Base-by-base conservation (phyloP, 1,140 invertebrate genomes). In the Venustaconcha ellipsiformis region DNA sequence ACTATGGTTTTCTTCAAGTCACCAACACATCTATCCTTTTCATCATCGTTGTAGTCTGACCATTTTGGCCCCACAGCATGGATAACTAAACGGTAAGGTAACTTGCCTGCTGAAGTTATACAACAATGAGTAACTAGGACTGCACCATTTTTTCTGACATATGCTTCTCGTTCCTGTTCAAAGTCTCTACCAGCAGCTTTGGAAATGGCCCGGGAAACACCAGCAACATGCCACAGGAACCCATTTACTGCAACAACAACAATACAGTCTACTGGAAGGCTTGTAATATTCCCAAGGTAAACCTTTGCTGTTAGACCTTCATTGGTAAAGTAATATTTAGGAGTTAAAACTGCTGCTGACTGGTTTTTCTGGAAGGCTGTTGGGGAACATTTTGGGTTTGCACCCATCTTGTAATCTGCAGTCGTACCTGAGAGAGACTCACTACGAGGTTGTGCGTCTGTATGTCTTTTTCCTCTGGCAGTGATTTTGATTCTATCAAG, bases 41-140 rank as follows among this genome's bases (percentile, higher is more conserved):
- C 78, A 48, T 48, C 6, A 57, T 74, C 66, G 23, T 57, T 58
- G 23, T 78, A 74, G 26, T 77, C 67, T 1, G 30, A 57, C 77
- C 77, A 80, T 11, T 23, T 48, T 30, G 81, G 81, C 15, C 79
- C 79, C 1, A 80, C 79, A 17, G 75, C 79, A 75, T 82, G 81
- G 57, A 82, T 75, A 5, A 83, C 64, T n/a, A 58, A 48, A 18
- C 70, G 73, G 65, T 68, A 83, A 0, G 70, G 67, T 11, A 83
- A 65, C 3, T 75, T 70, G 4, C 82, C 82, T n/a, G 70, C 58
- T 48, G 57, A 48, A 2, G 70, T 60, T 13, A 59, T 17, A 63
- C 12, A 71, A n/a, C n/a, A 37, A 4, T 63, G 20, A n/a, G 57
- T 59, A 6, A 71, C 70, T 14, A 23, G 57, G 18, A 71, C 4